Percentiles rank a stretch among this genome's conserved stretches.
Conservation (phyloP, 2,888 invertebrate species). For the Podotricha telesiphe region DNA sequence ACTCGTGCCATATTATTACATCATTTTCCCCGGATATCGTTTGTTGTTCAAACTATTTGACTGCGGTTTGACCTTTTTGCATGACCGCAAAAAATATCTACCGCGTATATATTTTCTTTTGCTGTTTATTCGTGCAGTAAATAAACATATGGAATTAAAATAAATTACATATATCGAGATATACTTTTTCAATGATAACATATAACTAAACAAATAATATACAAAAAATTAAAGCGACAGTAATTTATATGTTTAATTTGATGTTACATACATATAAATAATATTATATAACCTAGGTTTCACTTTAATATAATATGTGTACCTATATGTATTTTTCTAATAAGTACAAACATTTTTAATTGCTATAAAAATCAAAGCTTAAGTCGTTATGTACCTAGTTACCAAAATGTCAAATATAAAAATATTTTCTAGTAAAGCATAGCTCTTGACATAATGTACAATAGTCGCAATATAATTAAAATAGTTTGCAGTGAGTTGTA, state of each 20-base stretch:
- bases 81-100: constrained; percentile 13
- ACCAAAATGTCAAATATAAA: not conserved
- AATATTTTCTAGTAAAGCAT: not conserved
- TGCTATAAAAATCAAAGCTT: not conserved
- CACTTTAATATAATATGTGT: not conserved
- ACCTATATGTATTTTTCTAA: not conserved
- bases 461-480: constrained; percentile 14
- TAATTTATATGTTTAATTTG: not conserved
- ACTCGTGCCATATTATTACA: constrained; percentile 34
- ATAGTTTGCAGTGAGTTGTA: constrained; percentile 22
- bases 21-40: constrained; percentile 33
- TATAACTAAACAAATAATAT: not conserved
- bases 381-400: not conserved
- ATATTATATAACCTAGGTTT: not conserved
- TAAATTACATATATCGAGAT: not conserved
- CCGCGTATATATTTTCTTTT: constrained; percentile 2
- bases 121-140: constrained; percentile 5
- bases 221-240: not conserved
- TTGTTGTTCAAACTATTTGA: constrained; percentile 38
- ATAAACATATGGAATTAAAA: constrained; percentile 11
- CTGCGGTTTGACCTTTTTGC: constrained; percentile 36
- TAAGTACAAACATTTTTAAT: not conserved
- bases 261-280: not conserved
- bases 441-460: constrained; percentile 19
- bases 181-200: not conserved